Percentiles rank a stretch among this genome's conserved stretches.
Evolutionary conservation across 2,113 vertebrate species (phyloP).

Genomic region (Osmerus mordax): DNA sequence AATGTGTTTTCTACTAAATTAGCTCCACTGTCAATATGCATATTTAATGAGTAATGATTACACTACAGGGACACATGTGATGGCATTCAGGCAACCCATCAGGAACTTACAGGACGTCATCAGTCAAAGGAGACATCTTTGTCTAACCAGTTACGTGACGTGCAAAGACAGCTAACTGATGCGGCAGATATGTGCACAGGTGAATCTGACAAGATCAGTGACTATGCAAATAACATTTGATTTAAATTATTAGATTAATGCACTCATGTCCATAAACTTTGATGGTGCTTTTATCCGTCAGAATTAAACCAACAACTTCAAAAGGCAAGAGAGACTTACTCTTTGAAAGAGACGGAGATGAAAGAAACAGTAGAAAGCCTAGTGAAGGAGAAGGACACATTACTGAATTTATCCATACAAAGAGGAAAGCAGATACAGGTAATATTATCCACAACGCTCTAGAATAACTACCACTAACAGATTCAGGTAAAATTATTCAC

Average conservation of each 20-base stretch:
- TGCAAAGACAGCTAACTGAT: conserved; percentile 55
- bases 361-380: conserved; percentile 48
- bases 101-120: conserved; percentile 53
- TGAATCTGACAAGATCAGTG: conserved; percentile 29
- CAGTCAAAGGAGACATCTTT: conserved; percentile 48
- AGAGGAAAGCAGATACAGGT: conserved; percentile 67
- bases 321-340: conserved; percentile 43
- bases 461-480: not conserved
- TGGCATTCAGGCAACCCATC: conserved; percentile 52
- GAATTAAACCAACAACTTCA: conserved; percentile 61
- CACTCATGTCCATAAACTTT: not conserved
- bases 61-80: conserved; percentile 57
- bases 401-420: conserved; percentile 55
- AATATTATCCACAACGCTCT: not conserved
- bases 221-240: not conserved
- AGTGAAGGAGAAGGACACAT: conserved; percentile 58
- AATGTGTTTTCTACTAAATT: not conserved
- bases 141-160: conserved; percentile 45
- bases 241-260: not conserved
- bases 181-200: conserved; percentile 52
- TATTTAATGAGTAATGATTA: conserved; percentile 8
- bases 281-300: conserved; percentile 27
- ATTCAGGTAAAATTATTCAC: not conserved
- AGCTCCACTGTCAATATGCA: not conserved
- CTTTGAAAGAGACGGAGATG: conserved; percentile 38